Conservation (phyloP, 1,140 invertebrate genomes). For the Sminthurides bifidus region DNA sequence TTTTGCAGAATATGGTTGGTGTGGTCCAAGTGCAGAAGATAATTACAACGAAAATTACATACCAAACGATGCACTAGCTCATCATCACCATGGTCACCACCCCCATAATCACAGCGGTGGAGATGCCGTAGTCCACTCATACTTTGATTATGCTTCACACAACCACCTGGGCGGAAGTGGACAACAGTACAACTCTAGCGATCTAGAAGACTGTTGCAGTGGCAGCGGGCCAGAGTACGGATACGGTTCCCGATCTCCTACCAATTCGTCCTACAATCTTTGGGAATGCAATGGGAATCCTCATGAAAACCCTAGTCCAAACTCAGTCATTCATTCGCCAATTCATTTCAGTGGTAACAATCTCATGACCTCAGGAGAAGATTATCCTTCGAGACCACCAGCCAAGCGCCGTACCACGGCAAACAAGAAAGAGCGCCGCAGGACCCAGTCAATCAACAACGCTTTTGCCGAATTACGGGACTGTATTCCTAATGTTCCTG, state of each 20-base stretch:
- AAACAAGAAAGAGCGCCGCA: slow-evolving; percentile 80
- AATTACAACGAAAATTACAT: slow-evolving; percentile 5
- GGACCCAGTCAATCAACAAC: slow-evolving; percentile 87
- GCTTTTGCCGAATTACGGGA: slow-evolving; percentile 83
- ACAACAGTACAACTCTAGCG: not conserved
- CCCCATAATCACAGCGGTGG: too few relatives aligned
- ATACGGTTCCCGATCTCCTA: not conserved
- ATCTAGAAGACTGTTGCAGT: slow-evolving; percentile 1
- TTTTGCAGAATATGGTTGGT: slow-evolving; percentile 4
- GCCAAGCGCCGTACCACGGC: slow-evolving; percentile 41
- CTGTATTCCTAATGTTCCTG: slow-evolving; percentile 89
- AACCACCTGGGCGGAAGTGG: too few relatives aligned
- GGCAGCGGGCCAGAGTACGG: slow-evolving; percentile 2
- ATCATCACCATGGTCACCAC: not conserved
- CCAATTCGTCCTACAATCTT: not conserved
- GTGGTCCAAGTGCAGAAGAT: slow-evolving; percentile 3
- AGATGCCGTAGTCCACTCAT: too few relatives aligned
- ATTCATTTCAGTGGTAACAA: too few relatives aligned
- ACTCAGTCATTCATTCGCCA: too few relatives aligned
- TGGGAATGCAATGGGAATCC: not conserved
- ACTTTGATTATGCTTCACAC: too few relatives aligned
- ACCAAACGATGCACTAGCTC: not conserved
- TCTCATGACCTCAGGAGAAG: not conserved
- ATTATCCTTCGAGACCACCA: slow-evolving; percentile 7
- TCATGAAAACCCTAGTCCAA: slow-evolving; percentile 4